Evolutionary conservation across 2,888 invertebrate genomes (phyloP).

Genomic region (Pediacus dermestoides): DNA sequence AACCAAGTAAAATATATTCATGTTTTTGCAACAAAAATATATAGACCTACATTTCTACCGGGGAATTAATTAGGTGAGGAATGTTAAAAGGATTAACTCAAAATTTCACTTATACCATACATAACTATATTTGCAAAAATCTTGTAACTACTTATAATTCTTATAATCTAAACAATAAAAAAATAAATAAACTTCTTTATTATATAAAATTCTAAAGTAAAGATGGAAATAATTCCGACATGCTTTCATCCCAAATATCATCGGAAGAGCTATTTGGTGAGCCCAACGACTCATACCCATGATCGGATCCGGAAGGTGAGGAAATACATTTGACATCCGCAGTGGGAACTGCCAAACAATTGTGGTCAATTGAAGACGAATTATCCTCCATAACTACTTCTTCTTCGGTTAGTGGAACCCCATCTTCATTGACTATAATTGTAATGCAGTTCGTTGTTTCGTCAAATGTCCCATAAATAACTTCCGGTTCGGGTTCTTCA

Average conservation of each 20-base stretch:
- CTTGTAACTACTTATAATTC: no score
- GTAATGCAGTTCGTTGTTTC: slow-evolving; percentile 71
- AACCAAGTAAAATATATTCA: no score
- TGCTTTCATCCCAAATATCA: slow-evolving; percentile 71
- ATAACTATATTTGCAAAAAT: no score
- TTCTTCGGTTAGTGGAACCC: slow-evolving; percentile 47
- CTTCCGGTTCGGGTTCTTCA: slow-evolving; percentile 24
- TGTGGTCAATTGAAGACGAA: slow-evolving; percentile 13
- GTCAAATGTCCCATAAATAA: slow-evolving; percentile 69
- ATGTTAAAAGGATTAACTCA: no score
- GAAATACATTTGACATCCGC: slow-evolving; percentile 22
- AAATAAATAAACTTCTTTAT: no score
- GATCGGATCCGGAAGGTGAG: slow-evolving; percentile 51
- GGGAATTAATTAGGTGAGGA: no score
- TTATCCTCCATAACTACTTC: slow-evolving; percentile 19
- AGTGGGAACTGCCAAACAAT: slow-evolving; percentile 18
- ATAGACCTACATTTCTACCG: no score
- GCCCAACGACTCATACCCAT: slow-evolving; percentile 64
- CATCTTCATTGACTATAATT: slow-evolving; percentile 64
- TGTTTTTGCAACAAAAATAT: no score
- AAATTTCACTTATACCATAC: no score
- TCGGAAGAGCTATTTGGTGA: slow-evolving; percentile 51
- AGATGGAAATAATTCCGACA: slow-evolving; percentile 74
- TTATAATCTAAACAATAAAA: no score
- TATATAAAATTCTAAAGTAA: slow-evolving; percentile 56